Conservation (phyloP, 2,888 invertebrate species). For the Mongoloraphidia duomilia region DNA sequence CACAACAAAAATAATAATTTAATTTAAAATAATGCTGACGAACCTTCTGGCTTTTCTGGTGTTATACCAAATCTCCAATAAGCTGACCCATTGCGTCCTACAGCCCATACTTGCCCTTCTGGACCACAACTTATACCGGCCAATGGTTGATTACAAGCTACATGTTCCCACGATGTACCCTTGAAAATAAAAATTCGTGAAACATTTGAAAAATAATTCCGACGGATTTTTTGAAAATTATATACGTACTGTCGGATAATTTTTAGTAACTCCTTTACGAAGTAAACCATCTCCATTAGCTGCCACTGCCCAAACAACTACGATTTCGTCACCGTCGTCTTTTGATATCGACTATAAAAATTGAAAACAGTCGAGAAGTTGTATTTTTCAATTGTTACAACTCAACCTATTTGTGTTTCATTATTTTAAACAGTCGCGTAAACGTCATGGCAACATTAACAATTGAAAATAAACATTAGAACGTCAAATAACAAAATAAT, state of each 20-base stretch:
- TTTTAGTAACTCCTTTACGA: slow-evolving; percentile 58
- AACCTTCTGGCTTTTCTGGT: slow-evolving; percentile 45
- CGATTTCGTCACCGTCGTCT: slow-evolving; percentile 18
- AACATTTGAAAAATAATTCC: not conserved
- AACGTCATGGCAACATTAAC: too few species aligned
- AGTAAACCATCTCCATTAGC: slow-evolving; percentile 75
- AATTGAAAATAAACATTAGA: too few species aligned
- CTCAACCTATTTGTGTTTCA: too few species aligned
- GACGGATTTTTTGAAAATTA: not conserved
- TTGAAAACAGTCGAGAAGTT: not conserved
- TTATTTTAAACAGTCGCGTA: too few species aligned
- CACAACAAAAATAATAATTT: not conserved
- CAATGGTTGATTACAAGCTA: slow-evolving; percentile 67
- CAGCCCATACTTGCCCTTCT: slow-evolving; percentile 63
- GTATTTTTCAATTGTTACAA: too few species aligned
- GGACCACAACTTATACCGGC: slow-evolving; percentile 60
- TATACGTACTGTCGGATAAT: slow-evolving; percentile 52
- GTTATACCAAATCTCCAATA: slow-evolving; percentile 67
- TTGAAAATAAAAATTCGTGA: slow-evolving; percentile 21
- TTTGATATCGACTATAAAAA: slow-evolving; percentile 22
- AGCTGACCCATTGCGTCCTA: slow-evolving; percentile 73
- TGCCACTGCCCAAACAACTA: slow-evolving; percentile 71
- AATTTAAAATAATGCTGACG: slow-evolving; percentile 8
- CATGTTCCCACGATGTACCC: slow-evolving; percentile 68
- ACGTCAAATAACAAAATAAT: too few species aligned